Percentiles rank a stretch among this genome's conserved stretches.
phyloP scores from a whole-genome alignment of 2,888 invertebrate species.

The Agrilus biguttatus region DNA sequence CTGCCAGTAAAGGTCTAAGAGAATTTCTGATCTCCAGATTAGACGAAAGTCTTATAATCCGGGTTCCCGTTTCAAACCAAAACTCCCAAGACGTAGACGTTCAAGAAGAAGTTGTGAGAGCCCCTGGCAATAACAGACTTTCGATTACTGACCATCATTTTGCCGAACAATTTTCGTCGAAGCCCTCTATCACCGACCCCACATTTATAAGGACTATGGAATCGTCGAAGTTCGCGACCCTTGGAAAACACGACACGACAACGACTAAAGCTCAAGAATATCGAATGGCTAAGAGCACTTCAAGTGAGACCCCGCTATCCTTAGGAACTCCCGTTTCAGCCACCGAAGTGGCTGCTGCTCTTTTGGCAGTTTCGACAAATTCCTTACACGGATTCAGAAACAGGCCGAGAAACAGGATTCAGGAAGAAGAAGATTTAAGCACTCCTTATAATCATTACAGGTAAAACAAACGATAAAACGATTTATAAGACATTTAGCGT shows the following conservation, averaged over 20 bases:
- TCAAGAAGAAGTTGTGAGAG: slow-evolving; percentile 1
- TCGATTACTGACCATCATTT: slow-evolving; percentile 12
- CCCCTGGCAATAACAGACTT: slow-evolving; percentile 10
- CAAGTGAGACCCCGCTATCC: slow-evolving; percentile 31
- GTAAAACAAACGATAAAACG: no score
- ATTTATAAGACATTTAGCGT: no score
- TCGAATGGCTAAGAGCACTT: slow-evolving; percentile 33
- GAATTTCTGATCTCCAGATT: slow-evolving; percentile 24
- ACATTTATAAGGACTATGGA: slow-evolving; percentile 31
- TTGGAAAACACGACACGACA: slow-evolving; percentile 21
- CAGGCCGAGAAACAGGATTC: slow-evolving; percentile 25
- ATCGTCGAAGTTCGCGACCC: slow-evolving; percentile 27
- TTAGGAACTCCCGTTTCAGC: slow-evolving; percentile 37
- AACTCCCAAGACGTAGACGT: slow-evolving; percentile 5
- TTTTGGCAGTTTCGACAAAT: slow-evolving; percentile 37
- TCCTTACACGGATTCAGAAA: slow-evolving; percentile 30
- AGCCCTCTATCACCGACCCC: slow-evolving; percentile 15
- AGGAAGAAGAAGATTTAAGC: slow-evolving; percentile 48
- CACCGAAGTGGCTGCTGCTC: slow-evolving; percentile 36
- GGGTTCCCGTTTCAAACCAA: slow-evolving; percentile 14
- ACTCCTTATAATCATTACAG: slow-evolving; percentile 59
- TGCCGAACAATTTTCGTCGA: slow-evolving; percentile 9
- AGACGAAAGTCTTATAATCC: slow-evolving; percentile 45
- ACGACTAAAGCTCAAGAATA: slow-evolving; percentile 15
- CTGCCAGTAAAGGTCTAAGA: no score